phyloP scores from a whole-genome alignment of 1,140 invertebrate species.

The Hirudo medicinalis region DNA sequence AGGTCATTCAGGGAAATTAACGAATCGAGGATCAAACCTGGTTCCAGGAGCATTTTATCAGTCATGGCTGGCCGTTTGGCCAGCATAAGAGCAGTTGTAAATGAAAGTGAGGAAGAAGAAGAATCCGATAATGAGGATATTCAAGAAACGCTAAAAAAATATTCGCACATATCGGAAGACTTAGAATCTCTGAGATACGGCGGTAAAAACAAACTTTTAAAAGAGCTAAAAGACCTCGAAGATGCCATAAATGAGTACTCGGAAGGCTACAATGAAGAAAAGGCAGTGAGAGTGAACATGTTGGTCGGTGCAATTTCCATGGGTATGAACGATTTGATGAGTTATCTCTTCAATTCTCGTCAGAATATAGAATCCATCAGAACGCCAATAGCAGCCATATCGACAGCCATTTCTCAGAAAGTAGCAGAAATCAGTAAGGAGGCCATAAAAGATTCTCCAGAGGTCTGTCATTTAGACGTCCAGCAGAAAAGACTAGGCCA shows the following conservation, averaged over 20 bases:
- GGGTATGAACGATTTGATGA: background rate
- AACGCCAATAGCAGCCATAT: background rate
- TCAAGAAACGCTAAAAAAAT: too few relatives aligned
- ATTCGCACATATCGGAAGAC: too few relatives aligned
- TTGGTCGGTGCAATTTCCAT: background rate
- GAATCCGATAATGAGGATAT: too few relatives aligned
- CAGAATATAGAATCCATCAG: background rate
- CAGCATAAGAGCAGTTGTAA: too few relatives aligned
- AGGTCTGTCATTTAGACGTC: background rate
- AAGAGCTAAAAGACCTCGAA: background rate
- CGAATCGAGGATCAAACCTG: too few relatives aligned
- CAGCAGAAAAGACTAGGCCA: constrained; percentile 1
- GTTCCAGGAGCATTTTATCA: too few relatives aligned
- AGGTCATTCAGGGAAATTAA: too few relatives aligned
- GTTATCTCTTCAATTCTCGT: background rate
- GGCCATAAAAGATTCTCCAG: background rate
- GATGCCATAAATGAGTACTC: background rate
- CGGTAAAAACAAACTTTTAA: too few relatives aligned
- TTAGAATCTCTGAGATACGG: too few relatives aligned
- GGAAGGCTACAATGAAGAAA: background rate
- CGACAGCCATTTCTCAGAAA: constrained; percentile 4
- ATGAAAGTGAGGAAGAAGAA: too few relatives aligned
- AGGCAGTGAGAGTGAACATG: background rate
- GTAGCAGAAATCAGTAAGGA: background rate
- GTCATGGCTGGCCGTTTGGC: too few relatives aligned